Conservation (phyloP, 1,140 invertebrate genomes). For the Drosophila yakuba region DNA sequence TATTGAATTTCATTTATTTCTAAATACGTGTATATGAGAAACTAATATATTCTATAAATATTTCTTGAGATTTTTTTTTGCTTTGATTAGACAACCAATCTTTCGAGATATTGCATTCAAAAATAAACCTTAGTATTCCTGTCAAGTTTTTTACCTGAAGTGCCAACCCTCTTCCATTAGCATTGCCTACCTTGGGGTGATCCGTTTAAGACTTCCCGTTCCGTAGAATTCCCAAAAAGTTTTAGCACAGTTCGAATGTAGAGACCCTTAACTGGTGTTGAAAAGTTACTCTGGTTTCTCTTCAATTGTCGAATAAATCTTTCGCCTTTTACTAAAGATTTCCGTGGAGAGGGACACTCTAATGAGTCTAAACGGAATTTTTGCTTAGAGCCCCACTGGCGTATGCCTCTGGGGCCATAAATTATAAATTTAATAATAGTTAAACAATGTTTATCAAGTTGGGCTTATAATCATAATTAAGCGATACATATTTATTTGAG, state of each 20-base stretch:
- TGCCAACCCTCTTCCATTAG: background rate
- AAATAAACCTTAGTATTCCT: background rate
- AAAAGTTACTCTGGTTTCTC: slow-evolving; percentile 74
- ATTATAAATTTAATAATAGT: slow-evolving; percentile 2
- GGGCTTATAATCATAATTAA: no score
- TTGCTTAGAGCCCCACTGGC: slow-evolving; percentile 16
- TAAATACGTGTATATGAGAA: no score
- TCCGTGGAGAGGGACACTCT: slow-evolving; percentile 84
- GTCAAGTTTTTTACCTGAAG: background rate
- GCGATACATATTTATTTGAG: no score
- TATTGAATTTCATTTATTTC: background rate
- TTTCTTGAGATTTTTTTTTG: no score
- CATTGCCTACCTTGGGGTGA: slow-evolving; percentile 6
- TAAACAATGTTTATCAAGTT: no score
- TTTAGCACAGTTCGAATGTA: background rate
- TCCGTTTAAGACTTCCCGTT: background rate
- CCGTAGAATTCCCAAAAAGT: slow-evolving; percentile 18
- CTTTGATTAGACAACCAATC: background rate
- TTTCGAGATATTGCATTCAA: no score
- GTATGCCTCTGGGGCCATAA: slow-evolving; percentile 25
- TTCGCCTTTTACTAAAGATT: slow-evolving; percentile 86
- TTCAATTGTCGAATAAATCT: slow-evolving; percentile 85
- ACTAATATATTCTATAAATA: no score
- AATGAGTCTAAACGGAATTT: slow-evolving; percentile 80
- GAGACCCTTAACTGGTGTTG: background rate